Evolutionary conservation across 2,113 vertebrate species (phyloP).

Genomic region (Pelvicachromis taeniatus): DNA sequence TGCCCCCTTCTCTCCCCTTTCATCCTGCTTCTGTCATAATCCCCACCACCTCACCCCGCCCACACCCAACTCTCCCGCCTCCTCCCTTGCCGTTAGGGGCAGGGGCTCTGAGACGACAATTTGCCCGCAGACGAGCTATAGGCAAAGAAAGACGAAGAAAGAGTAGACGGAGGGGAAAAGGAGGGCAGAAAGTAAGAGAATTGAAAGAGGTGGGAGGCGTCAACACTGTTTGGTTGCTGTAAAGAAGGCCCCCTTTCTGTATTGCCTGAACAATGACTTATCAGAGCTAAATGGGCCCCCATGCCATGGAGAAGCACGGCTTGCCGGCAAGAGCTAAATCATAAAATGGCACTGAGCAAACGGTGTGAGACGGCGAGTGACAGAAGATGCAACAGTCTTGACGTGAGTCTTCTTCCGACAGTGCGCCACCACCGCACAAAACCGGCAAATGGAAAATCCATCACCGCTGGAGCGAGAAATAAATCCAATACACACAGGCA

Average conservation of each 20-base stretch:
- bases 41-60: background rate
- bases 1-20: constrained; percentile 29
- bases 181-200: background rate
- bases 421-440: background rate
- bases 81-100: background rate
- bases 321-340: constrained; percentile 4
- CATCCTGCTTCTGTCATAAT: constrained; percentile 56
- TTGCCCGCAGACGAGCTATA: constrained; percentile 24
- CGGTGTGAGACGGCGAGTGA: constrained; percentile 30
- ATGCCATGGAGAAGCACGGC: constrained; percentile 14
- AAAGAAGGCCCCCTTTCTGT: background rate
- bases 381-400: constrained; percentile 27
- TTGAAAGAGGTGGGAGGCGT: background rate
- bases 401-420: constrained; percentile 9
- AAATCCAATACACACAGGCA: constrained; percentile 37
- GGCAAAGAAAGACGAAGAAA: constrained; percentile 9
- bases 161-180: background rate
- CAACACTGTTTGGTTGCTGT: background rate
- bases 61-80: background rate
- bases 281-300: constrained; percentile 48
- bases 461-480: constrained; percentile 38
- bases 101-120: constrained; percentile 37
- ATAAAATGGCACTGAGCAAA: constrained; percentile 34
- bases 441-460: constrained; percentile 55
- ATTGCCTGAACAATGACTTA: constrained; percentile 52